Evolutionary conservation across 1,140 invertebrate genomes (phyloP).

Genomic region (Campoletis sonorensis): DNA sequence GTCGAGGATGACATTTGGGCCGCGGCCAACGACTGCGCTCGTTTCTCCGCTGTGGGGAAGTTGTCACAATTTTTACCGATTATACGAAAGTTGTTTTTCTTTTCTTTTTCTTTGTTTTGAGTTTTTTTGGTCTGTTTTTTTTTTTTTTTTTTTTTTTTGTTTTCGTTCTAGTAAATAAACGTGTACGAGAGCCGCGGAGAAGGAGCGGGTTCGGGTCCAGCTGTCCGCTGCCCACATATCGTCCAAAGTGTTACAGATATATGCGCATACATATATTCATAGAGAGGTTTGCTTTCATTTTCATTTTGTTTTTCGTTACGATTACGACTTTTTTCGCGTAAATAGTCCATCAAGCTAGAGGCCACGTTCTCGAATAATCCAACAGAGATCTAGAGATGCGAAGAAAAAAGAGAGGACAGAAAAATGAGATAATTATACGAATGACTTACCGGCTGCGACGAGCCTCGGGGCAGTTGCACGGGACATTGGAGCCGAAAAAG

Average conservation of each 20-base stretch:
- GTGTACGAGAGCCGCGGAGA: constrained; percentile 43
- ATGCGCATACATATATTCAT: not conserved
- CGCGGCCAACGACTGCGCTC: constrained; percentile 67
- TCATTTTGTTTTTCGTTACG: not conserved
- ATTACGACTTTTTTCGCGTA: not conserved
- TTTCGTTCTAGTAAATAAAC: constrained; percentile 26
- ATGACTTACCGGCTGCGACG: constrained; percentile 73
- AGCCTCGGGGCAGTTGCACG: constrained; percentile 77
- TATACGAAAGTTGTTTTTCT: constrained; percentile 17
- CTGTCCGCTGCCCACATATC: constrained; percentile 15
- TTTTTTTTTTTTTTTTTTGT: constrained; percentile 25
- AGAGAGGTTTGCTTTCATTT: not conserved
- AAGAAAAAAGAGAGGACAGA: constrained; percentile 15
- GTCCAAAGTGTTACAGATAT: not conserved
- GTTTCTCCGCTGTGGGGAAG: constrained; percentile 70
- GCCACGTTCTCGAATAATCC: not conserved
- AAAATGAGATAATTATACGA: not conserved
- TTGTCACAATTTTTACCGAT: constrained; percentile 47
- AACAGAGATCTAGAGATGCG: constrained; percentile 21
- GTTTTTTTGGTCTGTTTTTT: constrained; percentile 16
- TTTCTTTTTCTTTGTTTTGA: constrained; percentile 17
- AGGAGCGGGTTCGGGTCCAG: constrained; percentile 19
- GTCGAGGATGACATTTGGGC: constrained; percentile 74
- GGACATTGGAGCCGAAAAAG: constrained; percentile 70
- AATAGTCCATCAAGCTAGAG: not conserved